phyloP scores from a whole-genome alignment of 2,888 invertebrate species.

The Lasioglossum zephyrum region DNA sequence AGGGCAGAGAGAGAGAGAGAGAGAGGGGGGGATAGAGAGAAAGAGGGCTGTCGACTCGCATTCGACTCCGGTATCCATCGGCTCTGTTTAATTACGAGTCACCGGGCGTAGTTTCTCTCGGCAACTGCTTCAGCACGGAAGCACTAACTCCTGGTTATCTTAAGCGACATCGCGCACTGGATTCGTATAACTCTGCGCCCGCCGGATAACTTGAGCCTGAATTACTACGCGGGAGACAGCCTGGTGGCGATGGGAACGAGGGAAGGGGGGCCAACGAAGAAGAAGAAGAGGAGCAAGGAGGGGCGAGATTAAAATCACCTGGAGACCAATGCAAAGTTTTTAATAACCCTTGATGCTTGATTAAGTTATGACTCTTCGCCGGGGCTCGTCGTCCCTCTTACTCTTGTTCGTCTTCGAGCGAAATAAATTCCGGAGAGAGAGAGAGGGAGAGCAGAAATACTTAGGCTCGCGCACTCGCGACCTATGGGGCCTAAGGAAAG shows the following conservation, averaged over 20 bases:
- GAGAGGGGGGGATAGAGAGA: neutral
- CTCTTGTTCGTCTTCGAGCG: slow-evolving; percentile 49
- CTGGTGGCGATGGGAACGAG: neutral
- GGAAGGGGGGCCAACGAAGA: neutral
- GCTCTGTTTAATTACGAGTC: slow-evolving; percentile 75
- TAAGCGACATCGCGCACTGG: slow-evolving; percentile 76
- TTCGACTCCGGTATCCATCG: slow-evolving; percentile 67
- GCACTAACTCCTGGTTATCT: slow-evolving; percentile 78
- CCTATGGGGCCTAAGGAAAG: slow-evolving; percentile 37
- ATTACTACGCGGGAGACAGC: slow-evolving; percentile 65
- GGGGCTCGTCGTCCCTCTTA: slow-evolving; percentile 45
- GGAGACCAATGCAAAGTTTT: slow-evolving; percentile 79
- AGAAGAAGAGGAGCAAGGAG: slow-evolving; percentile 38
- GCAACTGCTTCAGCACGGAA: slow-evolving; percentile 72
- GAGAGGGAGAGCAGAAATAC: slow-evolving; percentile 43
- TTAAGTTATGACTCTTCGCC: slow-evolving; percentile 75
- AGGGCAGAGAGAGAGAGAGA: neutral
- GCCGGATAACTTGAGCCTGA: slow-evolving; percentile 74
- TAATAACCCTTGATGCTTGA: slow-evolving; percentile 81
- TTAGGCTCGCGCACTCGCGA: slow-evolving; percentile 58
- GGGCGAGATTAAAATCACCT: slow-evolving; percentile 79
- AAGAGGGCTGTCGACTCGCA: slow-evolving; percentile 48
- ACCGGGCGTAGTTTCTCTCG: slow-evolving; percentile 68
- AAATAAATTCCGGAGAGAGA: slow-evolving; percentile 63
- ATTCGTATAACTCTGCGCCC: slow-evolving; percentile 77